Percentiles rank a stretch among this genome's conserved stretches.
Conservation (phyloP, 2,113 vertebrate species). For the Petroica traversi region DNA sequence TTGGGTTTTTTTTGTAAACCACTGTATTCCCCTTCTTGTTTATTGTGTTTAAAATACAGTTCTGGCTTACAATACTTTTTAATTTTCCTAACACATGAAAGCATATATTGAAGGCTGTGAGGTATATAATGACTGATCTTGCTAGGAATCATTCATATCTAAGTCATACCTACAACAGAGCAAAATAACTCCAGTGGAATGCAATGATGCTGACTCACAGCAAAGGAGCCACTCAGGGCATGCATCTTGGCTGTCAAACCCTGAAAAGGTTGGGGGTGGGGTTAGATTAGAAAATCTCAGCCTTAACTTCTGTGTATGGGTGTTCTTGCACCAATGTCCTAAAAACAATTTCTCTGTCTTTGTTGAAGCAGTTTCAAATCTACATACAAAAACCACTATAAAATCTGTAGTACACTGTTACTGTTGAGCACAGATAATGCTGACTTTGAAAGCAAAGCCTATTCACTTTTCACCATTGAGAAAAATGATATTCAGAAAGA, state of each 20-base stretch:
- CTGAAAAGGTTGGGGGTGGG: fast-evolving
- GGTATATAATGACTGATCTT: neutral
- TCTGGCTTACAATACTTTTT: neutral
- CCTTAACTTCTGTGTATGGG: neutral
- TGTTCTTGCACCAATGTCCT: neutral
- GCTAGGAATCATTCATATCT: neutral
- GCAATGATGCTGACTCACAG: neutral
- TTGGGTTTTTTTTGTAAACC: neutral
- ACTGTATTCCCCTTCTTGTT: neutral
- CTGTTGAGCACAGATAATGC: neutral
- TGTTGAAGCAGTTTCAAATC: neutral
- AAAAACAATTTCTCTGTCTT: neutral
- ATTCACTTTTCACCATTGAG: neutral
- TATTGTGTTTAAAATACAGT: neutral
- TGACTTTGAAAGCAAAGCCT: slow-evolving; percentile 1
- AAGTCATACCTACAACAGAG: neutral
- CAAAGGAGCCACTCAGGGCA: neutral
- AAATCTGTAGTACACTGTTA: slow-evolving; percentile 49
- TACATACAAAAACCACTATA: slow-evolving; percentile 17
- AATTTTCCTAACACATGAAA: neutral
- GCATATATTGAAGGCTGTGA: neutral
- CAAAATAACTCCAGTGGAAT: neutral
- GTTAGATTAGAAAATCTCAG: neutral
- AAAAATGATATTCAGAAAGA: neutral
- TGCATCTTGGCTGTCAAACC: neutral